Evolutionary conservation across 1,140 invertebrate genomes (phyloP).

Genomic region (Rhagoletis zephyria): DNA sequence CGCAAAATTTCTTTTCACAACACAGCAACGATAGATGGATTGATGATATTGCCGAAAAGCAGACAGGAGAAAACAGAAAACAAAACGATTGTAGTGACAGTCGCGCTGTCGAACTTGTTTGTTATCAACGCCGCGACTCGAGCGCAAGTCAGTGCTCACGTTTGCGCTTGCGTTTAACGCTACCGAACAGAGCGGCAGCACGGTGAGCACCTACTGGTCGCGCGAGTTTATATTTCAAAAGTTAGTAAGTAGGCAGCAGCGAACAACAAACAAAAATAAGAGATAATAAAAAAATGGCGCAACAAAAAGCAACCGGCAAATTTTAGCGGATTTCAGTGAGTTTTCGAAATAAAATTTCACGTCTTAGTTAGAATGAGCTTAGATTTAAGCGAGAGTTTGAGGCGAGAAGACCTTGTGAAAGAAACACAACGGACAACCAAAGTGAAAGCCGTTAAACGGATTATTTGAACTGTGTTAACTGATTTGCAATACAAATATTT

Average conservation of each 20-base stretch:
- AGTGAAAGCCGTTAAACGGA: constrained; percentile 40
- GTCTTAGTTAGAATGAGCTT: constrained; percentile 70
- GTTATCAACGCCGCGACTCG: not conserved
- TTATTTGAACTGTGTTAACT: not conserved
- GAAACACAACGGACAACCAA: constrained; percentile 45
- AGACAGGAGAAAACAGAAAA: constrained; percentile 11
- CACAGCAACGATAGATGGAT: not conserved
- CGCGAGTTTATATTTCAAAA: not conserved
- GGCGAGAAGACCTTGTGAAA: constrained; percentile 62
- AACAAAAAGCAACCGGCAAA: constrained; percentile 46
- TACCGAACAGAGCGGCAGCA: not conserved
- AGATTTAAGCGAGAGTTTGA: constrained; percentile 68
- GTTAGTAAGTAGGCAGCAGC: constrained; percentile 5
- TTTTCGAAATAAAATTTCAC: constrained; percentile 70
- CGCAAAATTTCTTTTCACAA: not conserved
- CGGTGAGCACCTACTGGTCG: not conserved
- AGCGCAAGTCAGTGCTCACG: not conserved
- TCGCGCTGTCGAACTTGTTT: constrained; percentile 31
- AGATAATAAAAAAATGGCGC: constrained; percentile 17
- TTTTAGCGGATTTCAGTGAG: constrained; percentile 44
- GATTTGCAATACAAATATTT: not conserved
- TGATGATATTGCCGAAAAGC: not conserved
- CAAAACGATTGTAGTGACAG: not conserved
- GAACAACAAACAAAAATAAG: constrained; percentile 18
- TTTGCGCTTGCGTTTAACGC: not conserved